Evolutionary conservation across 2,797 vertebrate genomes (phyloP).

Genomic region (Adrianichthys oophorus): DNA sequence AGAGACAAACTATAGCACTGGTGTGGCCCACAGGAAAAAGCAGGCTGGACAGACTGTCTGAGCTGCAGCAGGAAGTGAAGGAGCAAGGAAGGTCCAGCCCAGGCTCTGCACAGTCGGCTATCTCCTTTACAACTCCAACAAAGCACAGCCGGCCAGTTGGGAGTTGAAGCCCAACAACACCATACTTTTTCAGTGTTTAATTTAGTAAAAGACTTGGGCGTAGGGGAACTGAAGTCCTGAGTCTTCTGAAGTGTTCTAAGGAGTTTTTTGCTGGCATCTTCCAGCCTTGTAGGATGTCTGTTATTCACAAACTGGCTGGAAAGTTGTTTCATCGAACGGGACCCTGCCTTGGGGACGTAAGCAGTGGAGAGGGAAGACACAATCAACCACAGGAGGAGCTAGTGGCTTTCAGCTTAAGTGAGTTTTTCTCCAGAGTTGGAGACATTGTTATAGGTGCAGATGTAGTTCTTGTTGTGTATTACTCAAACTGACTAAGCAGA

Average conservation of each 20-base stretch:
- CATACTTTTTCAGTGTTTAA: conserved; percentile 22
- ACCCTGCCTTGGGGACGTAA: conserved; percentile 66
- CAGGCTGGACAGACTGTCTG: conserved; percentile 57
- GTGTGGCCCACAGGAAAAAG: conserved; percentile 73
- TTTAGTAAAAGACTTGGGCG: conserved; percentile 9
- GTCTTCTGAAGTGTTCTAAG: conserved; percentile 28
- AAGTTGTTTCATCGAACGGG: conserved; percentile 75
- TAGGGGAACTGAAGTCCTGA: not conserved
- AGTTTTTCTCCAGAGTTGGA: conserved; percentile 59
- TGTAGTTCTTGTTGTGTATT: conserved; percentile 11
- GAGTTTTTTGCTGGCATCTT: conserved; percentile 29
- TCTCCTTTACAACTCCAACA: conserved; percentile 31
- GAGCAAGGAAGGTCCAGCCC: conserved; percentile 70
- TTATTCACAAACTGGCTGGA: conserved; percentile 76
- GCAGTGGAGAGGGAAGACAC: conserved; percentile 56
- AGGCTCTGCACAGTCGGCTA: conserved; percentile 40
- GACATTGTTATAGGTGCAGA: conserved; percentile 41
- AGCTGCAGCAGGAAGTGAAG: conserved; percentile 73
- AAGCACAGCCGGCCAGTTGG: conserved; percentile 19
- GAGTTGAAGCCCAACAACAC: conserved; percentile 2
- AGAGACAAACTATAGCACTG: not conserved
- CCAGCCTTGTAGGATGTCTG: conserved; percentile 66
- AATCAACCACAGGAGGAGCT: conserved; percentile 72
- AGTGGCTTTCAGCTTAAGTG: conserved; percentile 70
- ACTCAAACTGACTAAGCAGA: conserved; percentile 3